Evolutionary conservation across 2,113 vertebrate species (phyloP).

Genomic region (Ahaetulla prasina): DNA sequence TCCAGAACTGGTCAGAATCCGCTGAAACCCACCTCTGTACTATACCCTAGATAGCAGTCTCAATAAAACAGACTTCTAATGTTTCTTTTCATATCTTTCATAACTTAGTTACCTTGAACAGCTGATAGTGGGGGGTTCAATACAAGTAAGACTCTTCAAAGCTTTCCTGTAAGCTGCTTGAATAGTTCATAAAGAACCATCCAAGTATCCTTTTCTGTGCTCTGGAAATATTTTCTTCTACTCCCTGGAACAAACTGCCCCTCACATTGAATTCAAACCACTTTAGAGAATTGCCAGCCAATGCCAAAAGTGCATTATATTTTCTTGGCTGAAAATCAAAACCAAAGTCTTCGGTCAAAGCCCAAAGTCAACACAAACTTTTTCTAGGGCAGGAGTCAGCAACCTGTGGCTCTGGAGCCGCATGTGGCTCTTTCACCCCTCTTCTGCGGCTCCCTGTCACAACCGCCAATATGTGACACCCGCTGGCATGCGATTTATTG

Average conservation of each 20-base stretch:
- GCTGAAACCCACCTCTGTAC: no score
- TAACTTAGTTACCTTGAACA: neutral
- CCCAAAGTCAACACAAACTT: neutral
- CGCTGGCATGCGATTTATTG: no score
- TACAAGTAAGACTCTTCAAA: neutral
- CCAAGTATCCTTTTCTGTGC: conserved; percentile 7
- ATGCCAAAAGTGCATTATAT: neutral
- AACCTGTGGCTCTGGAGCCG: no score
- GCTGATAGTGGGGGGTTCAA: neutral
- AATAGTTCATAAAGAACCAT: neutral
- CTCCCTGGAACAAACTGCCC: conserved; percentile 18
- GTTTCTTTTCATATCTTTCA: neutral
- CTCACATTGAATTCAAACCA: conserved; percentile 16
- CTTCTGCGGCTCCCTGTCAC: no score
- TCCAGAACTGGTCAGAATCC: no score
- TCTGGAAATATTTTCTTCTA: conserved; percentile 19
- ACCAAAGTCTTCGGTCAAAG: conserved; percentile 6
- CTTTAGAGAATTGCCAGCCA: conserved; percentile 16
- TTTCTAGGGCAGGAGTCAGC: no score
- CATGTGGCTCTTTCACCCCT: no score
- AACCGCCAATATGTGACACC: no score
- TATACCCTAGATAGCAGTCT: neutral
- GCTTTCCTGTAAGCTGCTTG: neutral
- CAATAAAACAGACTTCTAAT: neutral
- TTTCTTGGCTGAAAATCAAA: conserved; percentile 6